Evolutionary conservation across 2,113 vertebrate genomes (phyloP), one percentile per base, ranked within the genome.

Genomic region (Solea solea): DNA sequence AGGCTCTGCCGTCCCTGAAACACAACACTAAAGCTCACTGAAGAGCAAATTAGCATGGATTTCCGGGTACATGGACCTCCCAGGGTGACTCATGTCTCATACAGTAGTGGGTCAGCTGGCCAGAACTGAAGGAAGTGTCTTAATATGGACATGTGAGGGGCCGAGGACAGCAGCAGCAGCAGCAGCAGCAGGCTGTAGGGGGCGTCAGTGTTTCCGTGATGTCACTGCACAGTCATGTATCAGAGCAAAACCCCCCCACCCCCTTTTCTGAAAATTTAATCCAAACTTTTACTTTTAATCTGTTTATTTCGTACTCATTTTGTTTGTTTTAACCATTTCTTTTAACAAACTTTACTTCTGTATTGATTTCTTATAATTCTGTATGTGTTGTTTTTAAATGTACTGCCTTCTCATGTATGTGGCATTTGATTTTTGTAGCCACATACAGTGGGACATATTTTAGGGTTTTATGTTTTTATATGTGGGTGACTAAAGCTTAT

Each of bases 161-260:
- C 67, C 8, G 13, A 73, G 64, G 67, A 28, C 57, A n/a, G 70
- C 48, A 48, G 66, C 55, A 74, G 72, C 48, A 48, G 66, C 55
- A 74, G 72, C 16, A 25, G 53, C 50, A 28, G 11, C 11, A 12
- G 45, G 42, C 68, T 64, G 75, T 28, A 65, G 57, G 69, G 75
- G 84, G 83, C 65, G 41, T 69, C 83, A 77, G 64, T 81, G 72
- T 93, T 92, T 93, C 93, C 84, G 44, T 92, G 89, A 92, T 44
- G 84, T 91, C 84, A 87, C 34, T 6, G 28, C 51, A 76, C 11
- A 28, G 74, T 84, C 83, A 87, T 44, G 46, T 34, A 63, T 52
- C 42, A 11, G 2, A 78, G 67, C 60, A 10, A 4, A 0, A 58
- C 55, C 50, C 57, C 55, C 76, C 53, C 56, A 56, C 75, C 64